These are phyloP conservation scores for Anarsia innoxiella DNA, from an alignment of 2,888 invertebrate species.

Conservation along the genomic window DNA sequence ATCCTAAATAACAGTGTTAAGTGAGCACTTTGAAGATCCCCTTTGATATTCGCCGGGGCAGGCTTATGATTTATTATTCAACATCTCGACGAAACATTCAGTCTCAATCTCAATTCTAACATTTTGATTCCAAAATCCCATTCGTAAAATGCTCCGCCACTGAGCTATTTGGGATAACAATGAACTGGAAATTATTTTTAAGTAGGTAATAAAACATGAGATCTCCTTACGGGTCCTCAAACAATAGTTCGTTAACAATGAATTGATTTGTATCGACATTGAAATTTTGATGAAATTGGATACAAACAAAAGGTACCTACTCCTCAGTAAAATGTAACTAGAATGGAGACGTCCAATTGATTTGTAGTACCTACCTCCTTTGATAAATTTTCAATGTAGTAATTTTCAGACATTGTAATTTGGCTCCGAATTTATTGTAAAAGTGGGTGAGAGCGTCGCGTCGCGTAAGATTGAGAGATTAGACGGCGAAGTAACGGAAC, in stretches of 20 bases:
- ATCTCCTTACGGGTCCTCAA: slow-evolving; percentile 4
- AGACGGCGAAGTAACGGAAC: slow-evolving; percentile 49
- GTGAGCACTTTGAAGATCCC: slow-evolving; percentile 51
- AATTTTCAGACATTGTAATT: slow-evolving; percentile 34
- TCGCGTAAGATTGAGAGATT: slow-evolving; percentile 58
- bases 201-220: slow-evolving; percentile 11
- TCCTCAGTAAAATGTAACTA: too few relatives aligned
- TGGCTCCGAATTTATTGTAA: slow-evolving; percentile 28
- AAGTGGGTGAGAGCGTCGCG: slow-evolving; percentile 38
- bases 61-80: slow-evolving; percentile 59
- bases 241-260: slow-evolving; percentile 4
- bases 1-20: slow-evolving; percentile 45
- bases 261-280: slow-evolving; percentile 8
- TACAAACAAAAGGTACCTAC: too few relatives aligned
- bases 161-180: slow-evolving; percentile 8
- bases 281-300: slow-evolving; percentile 15
- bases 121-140: slow-evolving; percentile 28
- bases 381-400: too few relatives aligned
- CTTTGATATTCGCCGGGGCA: slow-evolving; percentile 49
- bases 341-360: too few relatives aligned
- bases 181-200: slow-evolving; percentile 8
- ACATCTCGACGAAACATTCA: slow-evolving; percentile 34
- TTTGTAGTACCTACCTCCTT: too few relatives aligned
- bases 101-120: slow-evolving; percentile 26
- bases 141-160: slow-evolving; percentile 14